Base-by-base conservation (phyloP, 2,888 invertebrate genomes). In the Trachelus iudaicus region DNA sequence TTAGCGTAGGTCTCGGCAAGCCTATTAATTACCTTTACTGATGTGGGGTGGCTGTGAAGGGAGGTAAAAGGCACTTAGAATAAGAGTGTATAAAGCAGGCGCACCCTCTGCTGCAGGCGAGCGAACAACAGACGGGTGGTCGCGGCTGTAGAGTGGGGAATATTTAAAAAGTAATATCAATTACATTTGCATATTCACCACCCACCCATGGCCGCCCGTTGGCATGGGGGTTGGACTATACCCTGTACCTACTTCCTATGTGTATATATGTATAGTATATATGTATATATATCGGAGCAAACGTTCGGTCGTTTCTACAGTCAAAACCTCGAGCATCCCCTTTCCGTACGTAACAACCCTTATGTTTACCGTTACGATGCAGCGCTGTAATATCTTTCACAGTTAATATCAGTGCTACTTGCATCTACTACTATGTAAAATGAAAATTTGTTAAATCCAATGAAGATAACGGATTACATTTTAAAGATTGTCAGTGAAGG, bases 121-220 rank as follows among this genome's bases (percentile, higher is more conserved):
- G 86, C 87, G 85, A 86, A 87, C 87, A 87, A 88, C 87, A 88
- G 88, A 89, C 89, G 87, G 88, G 86, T 86, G 86, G 83, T 84
- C 86, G 85, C 85, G 80, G 79, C 75, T 74, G 83, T 83, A 85
- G 88, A 87, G 83, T 87, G 88, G 89, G 88, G 91, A 91, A 91
- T 91, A 91, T 91, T 91, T 91, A 91, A 91, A 91, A 91, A 90
- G 90, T 91, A 90, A 91, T 90, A 90, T 90, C 90, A 90, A 90
- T 90, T 90, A 90, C 90, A 90, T 91, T 91, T 91, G 90, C 90
- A 91, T 90, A 89, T 90, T 87, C 88, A 87, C 89, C 83, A 84
- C 83, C 83, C 86, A 84, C 86, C 87, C 86, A 81, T 86, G 69
- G 76, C 69, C 73, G 40, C 75, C 30, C 68, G 74, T 76, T 73